Base-by-base conservation (phyloP, 2,888 invertebrate species). In the Melangyna quadrimaculata region DNA sequence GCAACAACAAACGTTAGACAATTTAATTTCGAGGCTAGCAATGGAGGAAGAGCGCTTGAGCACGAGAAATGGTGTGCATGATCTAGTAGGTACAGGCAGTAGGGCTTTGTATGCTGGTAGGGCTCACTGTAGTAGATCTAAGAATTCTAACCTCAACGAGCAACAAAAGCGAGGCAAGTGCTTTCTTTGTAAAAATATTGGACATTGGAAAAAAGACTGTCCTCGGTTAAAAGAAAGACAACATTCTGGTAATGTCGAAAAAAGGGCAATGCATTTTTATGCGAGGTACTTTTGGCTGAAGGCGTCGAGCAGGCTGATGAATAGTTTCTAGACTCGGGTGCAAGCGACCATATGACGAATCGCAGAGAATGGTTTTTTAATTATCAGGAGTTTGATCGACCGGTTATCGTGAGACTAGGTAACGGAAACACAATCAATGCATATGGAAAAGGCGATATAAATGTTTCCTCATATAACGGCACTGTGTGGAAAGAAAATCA, bases 381-480 rank as follows among this genome's bases (percentile, higher is more conserved):
- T 14, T 53, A 53, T 29, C 19, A 53, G 22, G 9, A 14, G 27
- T 53, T 53, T 70, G 22, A 24, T 7, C 3, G 51, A 57, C 59
- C 51, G 22, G 32, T 71, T 29, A 14, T 32, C 4, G 77, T 87
- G 19, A 29, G 72, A 77, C 59, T 12, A n/a, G n/a, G n/a, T n/a
- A n/a, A n/a, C n/a, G n/a, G n/a, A n/a, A n/a, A n/a, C n/a, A n/a
- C n/a, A n/a, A 83, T 87, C 43, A 71, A 73, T 22, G 87, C 87
- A 12, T 61, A 72, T 63, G 87, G 83, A 17, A 73, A 63, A 67
- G 73, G 87, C 27, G 73, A 82, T n/a, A 87, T 88, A 35, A 73
- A 87, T 69, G 72, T 88, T 17, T 55, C 86, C 70, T 81, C 80
- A 8, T 88, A 72, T 74, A 75, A 88, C 61, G 79, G 74, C 55